These are phyloP conservation scores for Pogona vitticeps DNA, from an alignment of 2,113 vertebrate species.

Conservation along the genomic window DNA sequence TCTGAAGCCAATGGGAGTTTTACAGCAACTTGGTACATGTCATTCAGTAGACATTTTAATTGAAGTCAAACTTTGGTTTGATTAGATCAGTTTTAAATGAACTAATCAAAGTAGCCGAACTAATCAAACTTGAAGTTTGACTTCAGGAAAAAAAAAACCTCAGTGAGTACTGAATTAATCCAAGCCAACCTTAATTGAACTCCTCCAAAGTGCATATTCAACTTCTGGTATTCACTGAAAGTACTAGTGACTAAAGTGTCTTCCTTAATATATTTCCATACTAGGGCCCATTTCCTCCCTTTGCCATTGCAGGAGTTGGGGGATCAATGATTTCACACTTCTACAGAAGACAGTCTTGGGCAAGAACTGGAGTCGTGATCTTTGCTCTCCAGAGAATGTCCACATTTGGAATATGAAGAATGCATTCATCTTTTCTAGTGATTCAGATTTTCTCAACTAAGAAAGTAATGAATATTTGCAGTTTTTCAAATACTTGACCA, in stretches of 20 bases:
- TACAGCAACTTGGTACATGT: constrained; percentile 3
- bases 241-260: neutral
- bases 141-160: constrained; percentile 7
- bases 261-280: neutral
- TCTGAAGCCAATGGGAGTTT: constrained; percentile 12
- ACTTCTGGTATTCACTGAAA: neutral
- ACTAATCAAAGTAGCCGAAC: constrained; percentile 34
- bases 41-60: constrained; percentile 35
- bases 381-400: no score
- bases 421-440: no score
- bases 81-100: constrained; percentile 40
- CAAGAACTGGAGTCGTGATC: no score
- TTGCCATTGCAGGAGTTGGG: neutral
- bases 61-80: constrained; percentile 26
- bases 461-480: no score
- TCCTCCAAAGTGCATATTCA: constrained; percentile 1
- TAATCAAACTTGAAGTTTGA: constrained; percentile 36
- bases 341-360: no score
- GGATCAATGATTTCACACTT: neutral
- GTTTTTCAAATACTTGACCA: no score
- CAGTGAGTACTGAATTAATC: constrained; percentile 12
- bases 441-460: no score
- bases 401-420: no score
- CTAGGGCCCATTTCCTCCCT: neutral
- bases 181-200: constrained; percentile 12